These are phyloP conservation scores for Linyphia triangularis DNA, from an alignment of 2,888 invertebrate genomes.

Conservation along the genomic window DNA sequence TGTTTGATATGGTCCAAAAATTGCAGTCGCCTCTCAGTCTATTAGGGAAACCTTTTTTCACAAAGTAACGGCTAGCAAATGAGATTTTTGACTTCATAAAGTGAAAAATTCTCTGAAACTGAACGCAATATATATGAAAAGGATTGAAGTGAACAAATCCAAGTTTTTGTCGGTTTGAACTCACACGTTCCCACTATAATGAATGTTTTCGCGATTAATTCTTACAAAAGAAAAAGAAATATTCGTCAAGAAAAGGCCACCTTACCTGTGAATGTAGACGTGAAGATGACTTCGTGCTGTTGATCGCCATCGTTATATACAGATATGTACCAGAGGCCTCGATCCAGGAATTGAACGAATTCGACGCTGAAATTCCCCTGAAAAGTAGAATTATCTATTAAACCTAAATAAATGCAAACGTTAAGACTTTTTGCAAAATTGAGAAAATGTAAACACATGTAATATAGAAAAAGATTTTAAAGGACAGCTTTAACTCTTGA, in stretches of 20 bases:
- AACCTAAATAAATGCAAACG: too few species aligned
- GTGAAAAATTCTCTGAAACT: not conserved
- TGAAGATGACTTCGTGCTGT: constrained; percentile 90
- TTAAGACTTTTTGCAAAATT: too few species aligned
- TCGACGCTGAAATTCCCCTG: constrained; percentile 78
- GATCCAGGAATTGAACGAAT: constrained; percentile 88
- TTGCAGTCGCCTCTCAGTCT: too few species aligned
- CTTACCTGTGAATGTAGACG: constrained; percentile 90
- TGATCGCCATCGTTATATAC: constrained; percentile 95
- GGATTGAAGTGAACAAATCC: too few species aligned
- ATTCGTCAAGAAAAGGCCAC: not conserved
- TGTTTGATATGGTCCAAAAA: too few species aligned
- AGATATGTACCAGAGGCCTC: constrained; percentile 95
- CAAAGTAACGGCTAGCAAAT: not conserved
- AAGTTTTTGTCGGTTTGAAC: too few species aligned
- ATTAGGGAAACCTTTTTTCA: not conserved
- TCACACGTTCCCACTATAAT: too few species aligned
- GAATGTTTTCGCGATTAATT: not conserved
- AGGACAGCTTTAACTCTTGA: too few species aligned
- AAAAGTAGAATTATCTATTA: too few species aligned
- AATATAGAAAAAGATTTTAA: too few species aligned
- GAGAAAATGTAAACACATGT: too few species aligned
- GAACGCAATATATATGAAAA: not conserved
- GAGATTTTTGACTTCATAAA: too few species aligned
- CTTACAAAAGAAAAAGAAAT: not conserved